Percentiles rank a stretch among this genome's conserved stretches.
These are phyloP conservation scores for Callorhinus ursinus DNA, from an alignment of 2,113 vertebrate species.

Conservation along the genomic window DNA sequence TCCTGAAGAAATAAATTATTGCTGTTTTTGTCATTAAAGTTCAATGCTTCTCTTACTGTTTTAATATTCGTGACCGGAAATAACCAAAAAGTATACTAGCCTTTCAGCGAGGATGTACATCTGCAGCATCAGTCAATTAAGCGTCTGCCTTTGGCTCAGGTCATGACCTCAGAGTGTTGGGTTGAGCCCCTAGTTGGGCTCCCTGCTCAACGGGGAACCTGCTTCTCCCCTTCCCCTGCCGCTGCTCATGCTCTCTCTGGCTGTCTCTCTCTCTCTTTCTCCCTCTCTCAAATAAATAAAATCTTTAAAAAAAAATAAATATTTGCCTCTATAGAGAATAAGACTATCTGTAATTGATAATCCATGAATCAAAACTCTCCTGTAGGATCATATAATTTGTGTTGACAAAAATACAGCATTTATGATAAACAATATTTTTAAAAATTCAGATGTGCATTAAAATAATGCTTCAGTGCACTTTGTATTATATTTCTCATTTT, in stretches of 20 bases:
- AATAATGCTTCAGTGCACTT: not conserved
- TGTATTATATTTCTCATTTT: not conserved
- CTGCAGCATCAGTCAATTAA: not conserved
- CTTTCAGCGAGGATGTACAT: not conserved
- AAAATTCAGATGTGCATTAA: not conserved
- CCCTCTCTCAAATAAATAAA: no score
- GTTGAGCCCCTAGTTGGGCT: no score
- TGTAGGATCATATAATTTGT: not conserved
- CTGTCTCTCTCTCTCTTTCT: no score
- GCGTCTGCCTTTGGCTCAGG: no score
- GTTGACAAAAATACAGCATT: not conserved
- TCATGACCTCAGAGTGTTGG: no score
- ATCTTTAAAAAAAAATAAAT: no score
- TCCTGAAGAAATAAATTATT: not conserved
- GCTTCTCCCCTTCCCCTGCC: no score
- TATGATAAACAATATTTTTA: not conserved
- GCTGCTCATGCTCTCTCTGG: no score
- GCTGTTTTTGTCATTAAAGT: not conserved
- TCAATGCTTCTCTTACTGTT: not conserved
- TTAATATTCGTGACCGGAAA: not conserved
- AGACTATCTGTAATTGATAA: conserved; percentile 23
- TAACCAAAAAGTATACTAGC: not conserved
- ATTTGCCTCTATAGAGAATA: conserved; percentile 17
- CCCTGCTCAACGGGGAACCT: no score
- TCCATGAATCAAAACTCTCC: not conserved